Percentiles rank a stretch among this genome's conserved stretches.
Evolutionary conservation across 2,888 invertebrate species (phyloP).

Genomic region (Euzetes globulus): DNA sequence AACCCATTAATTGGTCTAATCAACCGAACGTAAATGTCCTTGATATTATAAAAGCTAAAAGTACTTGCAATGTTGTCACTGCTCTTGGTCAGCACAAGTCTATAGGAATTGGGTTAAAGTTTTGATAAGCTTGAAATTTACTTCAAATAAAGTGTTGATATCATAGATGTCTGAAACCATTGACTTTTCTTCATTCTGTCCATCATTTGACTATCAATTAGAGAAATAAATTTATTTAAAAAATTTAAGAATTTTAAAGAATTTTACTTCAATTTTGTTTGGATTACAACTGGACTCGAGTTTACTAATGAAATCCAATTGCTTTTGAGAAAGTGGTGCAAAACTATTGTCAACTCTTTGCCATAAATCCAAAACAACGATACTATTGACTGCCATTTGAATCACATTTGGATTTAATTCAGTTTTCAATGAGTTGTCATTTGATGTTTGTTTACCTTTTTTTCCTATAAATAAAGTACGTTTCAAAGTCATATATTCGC

Average conservation of each 20-base stretch:
- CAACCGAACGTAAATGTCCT: too few relatives aligned
- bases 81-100: too few relatives aligned
- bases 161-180: background rate
- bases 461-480: too few relatives aligned
- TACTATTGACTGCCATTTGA: background rate
- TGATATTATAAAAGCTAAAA: too few relatives aligned
- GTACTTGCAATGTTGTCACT: too few relatives aligned
- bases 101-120: too few relatives aligned
- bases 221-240: background rate
- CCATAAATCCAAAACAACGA: constrained; percentile 11
- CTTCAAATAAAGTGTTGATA: background rate
- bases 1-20: too few relatives aligned
- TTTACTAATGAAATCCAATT: background rate
- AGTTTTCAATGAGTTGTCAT: background rate
- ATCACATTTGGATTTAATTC: background rate
- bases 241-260: background rate
- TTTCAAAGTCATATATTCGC: too few relatives aligned
- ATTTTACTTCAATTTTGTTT: constrained; percentile 1
- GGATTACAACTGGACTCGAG: background rate
- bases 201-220: background rate
- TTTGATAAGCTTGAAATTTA: background rate
- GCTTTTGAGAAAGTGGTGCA: background rate
- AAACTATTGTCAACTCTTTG: constrained; percentile 15
- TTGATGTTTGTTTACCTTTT: too few relatives aligned
- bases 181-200: background rate